Evolutionary conservation across 2,797 vertebrate species (phyloP), one percentile per base, ranked within the genome.

Genomic region (Oophaga sylvatica): DNA sequence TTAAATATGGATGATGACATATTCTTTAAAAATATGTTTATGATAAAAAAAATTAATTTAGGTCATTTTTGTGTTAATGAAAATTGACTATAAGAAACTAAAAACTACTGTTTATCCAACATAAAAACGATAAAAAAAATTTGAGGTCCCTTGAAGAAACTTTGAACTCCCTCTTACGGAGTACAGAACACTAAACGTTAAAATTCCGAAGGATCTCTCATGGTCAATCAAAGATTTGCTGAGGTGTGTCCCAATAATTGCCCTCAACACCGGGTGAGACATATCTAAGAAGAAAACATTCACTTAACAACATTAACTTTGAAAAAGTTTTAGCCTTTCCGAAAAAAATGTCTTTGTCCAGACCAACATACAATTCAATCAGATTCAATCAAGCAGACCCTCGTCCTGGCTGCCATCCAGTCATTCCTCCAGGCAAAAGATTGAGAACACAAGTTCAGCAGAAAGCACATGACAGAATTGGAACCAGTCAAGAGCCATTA

Each of bases 401-500:
- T 70, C 62, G 41, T 78, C 45, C 78, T 85, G 83, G 83, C 79
- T 70, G 79, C 41, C 56, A 62, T 56, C 71, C 83, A 89, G 60
- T 7, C 68, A 20, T 53, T 60, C 35, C 60, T 79, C 16, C 16
- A 78, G 67, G 75, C 60, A 78, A 60, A 60, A 65, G 67, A 65
- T 60, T 29, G 56, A 86, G 71, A 76, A 57, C 62, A 75, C 26
- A 48, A 82, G 83, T 86, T 62, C 84, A 85, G 83, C 79, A 71
- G 57, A 70, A 68, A 89, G 71, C 73, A 70, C 80, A 86, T 60
- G 71, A 89, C 73, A 41, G 63, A 70, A 82, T 68, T 67, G 48
- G 62, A 86, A 31, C 84, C 63, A 82, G 80, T 82, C 84, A 68
- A 79, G 84, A 83, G 70, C 79, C 84, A 89, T 89, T 86, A 89